Evolutionary conservation across 2,797 vertebrate genomes (phyloP).

Genomic region (Falco peregrinus): DNA sequence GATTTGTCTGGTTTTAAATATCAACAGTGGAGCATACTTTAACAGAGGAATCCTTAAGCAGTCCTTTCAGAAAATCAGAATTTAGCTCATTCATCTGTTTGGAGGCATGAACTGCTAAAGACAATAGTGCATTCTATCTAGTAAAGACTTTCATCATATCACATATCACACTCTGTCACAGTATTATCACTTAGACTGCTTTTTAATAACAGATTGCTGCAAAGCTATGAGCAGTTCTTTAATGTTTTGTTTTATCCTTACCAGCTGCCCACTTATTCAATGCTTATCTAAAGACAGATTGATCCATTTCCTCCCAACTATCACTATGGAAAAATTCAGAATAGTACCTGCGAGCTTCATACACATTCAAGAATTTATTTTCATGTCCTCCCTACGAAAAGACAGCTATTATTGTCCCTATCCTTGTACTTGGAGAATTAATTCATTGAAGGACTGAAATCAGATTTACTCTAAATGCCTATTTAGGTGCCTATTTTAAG

Average conservation of each 20-base stretch:
- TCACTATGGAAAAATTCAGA: not conserved
- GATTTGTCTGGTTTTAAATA: not conserved
- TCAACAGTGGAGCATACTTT: not conserved
- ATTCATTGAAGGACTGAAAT: not conserved
- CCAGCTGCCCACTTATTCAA: not conserved
- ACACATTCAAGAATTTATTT: not conserved
- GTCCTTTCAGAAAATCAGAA: not conserved
- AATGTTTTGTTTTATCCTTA: not conserved
- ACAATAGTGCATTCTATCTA: not conserved
- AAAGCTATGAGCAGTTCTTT: not conserved
- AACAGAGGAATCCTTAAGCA: not conserved
- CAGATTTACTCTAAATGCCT: not conserved
- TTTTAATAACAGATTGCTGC: not conserved
- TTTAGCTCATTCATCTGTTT: not conserved
- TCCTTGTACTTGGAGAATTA: not conserved
- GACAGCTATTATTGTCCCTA: not conserved
- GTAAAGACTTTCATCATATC: not conserved
- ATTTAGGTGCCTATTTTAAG: not conserved
- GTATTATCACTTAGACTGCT: not conserved
- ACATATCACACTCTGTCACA: not conserved
- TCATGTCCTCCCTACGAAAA: not conserved
- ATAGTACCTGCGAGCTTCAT: not conserved
- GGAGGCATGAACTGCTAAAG: not conserved
- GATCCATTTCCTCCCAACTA: not conserved
- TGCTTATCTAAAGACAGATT: not conserved